Evolutionary conservation across 2,888 invertebrate genomes (phyloP).

Genomic region (Drosophila kuntzei): DNA sequence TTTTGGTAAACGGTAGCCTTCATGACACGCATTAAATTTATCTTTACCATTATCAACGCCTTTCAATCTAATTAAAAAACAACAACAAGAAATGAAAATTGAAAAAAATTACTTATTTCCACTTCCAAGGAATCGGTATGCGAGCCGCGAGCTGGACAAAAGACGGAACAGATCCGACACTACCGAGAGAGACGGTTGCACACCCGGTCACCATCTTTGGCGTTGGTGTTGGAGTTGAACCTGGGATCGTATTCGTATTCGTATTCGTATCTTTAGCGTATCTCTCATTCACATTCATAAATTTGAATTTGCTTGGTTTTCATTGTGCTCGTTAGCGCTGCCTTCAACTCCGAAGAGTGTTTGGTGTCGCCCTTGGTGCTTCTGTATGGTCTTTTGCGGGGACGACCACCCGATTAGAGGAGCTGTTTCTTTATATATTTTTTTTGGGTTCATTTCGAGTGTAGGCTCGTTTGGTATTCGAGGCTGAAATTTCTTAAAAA

Average conservation of each 20-base stretch:
- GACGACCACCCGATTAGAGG: conserved; percentile 69
- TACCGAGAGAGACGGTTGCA: conserved; percentile 25
- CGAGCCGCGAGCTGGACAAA: conserved; percentile 52
- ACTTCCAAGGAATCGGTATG: conserved; percentile 78
- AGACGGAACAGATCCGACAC: conserved; percentile 24
- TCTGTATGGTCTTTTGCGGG: conserved; percentile 24
- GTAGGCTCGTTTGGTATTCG: conserved; percentile 65
- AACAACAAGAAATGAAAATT: conserved; percentile 47
- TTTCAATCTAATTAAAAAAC: conserved; percentile 72
- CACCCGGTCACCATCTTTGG: conserved; percentile 50
- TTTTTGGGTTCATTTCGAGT: conserved; percentile 62
- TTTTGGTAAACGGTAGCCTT: conserved; percentile 58
- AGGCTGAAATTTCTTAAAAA: conserved; percentile 77
- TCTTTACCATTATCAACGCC: conserved; percentile 65
- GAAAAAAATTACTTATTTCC: conserved; percentile 81
- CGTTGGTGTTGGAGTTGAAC: conserved; percentile 8
- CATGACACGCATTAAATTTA: conserved; percentile 64
- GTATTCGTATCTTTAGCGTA: conserved; percentile 68
- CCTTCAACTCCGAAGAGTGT: conserved; percentile 31
- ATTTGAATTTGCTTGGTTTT: conserved; percentile 74
- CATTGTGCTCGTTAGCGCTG: conserved; percentile 66
- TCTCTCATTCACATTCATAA: conserved; percentile 82
- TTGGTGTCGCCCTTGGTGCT: conserved; percentile 44
- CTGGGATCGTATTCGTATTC: conserved; percentile 5
- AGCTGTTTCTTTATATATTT: conserved; percentile 11